Percentiles rank a stretch among this genome's conserved stretches.
These are phyloP conservation scores for Ernsta delagoae DNA, from an alignment of 2,888 invertebrate genomes.

Conservation along the genomic window DNA sequence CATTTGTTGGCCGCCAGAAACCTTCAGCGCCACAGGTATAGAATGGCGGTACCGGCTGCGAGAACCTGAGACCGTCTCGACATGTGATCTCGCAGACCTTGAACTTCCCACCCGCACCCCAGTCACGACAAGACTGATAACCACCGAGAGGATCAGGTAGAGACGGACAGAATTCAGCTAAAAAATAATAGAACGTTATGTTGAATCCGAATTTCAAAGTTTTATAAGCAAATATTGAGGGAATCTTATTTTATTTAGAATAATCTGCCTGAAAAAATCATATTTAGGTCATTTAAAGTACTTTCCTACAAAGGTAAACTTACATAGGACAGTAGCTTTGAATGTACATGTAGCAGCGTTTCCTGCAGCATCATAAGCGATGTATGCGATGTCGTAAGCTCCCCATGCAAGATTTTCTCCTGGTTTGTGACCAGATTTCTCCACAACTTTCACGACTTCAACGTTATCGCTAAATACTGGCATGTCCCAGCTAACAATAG, in stretches of 20 bases:
- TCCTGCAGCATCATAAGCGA: constrained; percentile 96
- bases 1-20: constrained; percentile 96
- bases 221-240: no score
- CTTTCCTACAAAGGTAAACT: constrained; percentile 60
- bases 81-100: constrained; percentile 97
- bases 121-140: constrained; percentile 95
- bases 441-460: constrained; percentile 90
- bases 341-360: constrained; percentile 95
- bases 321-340: constrained; percentile 94
- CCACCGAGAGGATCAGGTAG: constrained; percentile 96
- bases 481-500: constrained; percentile 96
- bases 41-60: constrained; percentile 97
- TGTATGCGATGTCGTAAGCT: constrained; percentile 95
- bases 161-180: constrained; percentile 96
- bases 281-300: no score
- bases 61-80: constrained; percentile 94
- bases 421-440: constrained; percentile 93
- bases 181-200: constrained; percentile 41
- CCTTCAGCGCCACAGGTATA: constrained; percentile 99
- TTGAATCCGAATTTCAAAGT: not conserved
- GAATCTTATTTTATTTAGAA: no score
- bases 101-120: constrained; percentile 98
- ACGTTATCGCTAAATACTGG: constrained; percentile 96
- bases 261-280: no score
- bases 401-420: constrained; percentile 96